Conservation (phyloP, 1,140 invertebrate species). For the Epicauta chinensis region DNA sequence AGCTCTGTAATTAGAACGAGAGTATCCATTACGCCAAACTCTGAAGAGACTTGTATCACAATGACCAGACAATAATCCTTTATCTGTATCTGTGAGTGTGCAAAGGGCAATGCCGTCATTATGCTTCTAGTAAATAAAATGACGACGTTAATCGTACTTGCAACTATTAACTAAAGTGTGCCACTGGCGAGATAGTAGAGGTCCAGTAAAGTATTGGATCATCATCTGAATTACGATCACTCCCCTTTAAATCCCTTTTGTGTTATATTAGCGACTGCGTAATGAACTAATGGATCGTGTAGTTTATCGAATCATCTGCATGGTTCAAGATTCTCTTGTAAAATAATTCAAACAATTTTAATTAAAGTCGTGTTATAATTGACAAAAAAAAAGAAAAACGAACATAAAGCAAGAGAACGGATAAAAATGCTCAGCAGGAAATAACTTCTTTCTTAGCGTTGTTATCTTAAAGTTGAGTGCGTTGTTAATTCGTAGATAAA, state of each 20-base stretch:
- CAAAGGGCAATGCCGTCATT: slow-evolving; percentile 16
- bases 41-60: slow-evolving; percentile 9
- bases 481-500: too few relatives aligned
- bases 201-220: slow-evolving; percentile 25
- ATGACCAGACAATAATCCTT: slow-evolving; percentile 14
- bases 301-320: slow-evolving; percentile 21
- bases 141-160: slow-evolving; percentile 9
- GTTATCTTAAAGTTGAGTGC: too few relatives aligned
- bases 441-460: too few relatives aligned
- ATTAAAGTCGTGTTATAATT: too few relatives aligned
- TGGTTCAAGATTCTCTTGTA: too few relatives aligned
- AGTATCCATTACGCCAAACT: slow-evolving; percentile 8
- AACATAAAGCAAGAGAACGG: too few relatives aligned
- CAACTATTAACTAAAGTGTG: slow-evolving; percentile 23
- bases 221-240: slow-evolving; percentile 9
- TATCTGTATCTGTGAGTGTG: too few relatives aligned
- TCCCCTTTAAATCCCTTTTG: background rate
- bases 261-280: slow-evolving; percentile 17
- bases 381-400: too few relatives aligned
- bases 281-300: slow-evolving; percentile 27
- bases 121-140: slow-evolving; percentile 20
- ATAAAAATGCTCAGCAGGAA: too few relatives aligned
- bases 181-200: slow-evolving; percentile 12
- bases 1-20: slow-evolving; percentile 8
- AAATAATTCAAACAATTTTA: too few relatives aligned